Conservation (phyloP, 2,888 invertebrate genomes). For the Toxonevra muliebris region DNA sequence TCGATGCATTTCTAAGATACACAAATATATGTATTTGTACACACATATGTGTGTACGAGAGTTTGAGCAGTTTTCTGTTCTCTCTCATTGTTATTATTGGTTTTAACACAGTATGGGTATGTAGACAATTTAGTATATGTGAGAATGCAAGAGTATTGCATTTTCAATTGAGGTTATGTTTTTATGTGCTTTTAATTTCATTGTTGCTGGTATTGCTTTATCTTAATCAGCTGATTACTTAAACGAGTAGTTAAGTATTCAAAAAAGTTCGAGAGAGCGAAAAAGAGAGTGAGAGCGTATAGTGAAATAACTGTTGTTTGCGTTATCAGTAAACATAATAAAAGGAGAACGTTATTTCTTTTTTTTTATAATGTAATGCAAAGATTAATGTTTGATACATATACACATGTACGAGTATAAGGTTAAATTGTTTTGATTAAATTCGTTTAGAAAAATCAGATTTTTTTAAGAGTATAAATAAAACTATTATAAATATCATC, state of each 20-base stretch:
- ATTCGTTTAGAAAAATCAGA: no score
- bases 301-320: neutral
- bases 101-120: neutral
- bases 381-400: no score
- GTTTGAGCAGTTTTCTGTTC: neutral
- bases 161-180: neutral
- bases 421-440: no score
- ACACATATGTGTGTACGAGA: neutral
- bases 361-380: no score
- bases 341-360: no score
- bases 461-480: no score
- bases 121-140: neutral
- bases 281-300: neutral
- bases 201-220: neutral
- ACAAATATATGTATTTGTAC: neutral
- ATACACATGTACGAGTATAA: no score
- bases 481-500: no score
- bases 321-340: neutral
- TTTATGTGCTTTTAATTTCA: neutral
- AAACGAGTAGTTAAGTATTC: neutral
- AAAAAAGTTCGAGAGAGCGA: neutral
- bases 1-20: neutral
- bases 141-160: neutral
- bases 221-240: neutral
- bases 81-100: neutral